Evolutionary conservation across 2,113 vertebrate species (phyloP).

Genomic region (Paralichthys olivaceus): DNA sequence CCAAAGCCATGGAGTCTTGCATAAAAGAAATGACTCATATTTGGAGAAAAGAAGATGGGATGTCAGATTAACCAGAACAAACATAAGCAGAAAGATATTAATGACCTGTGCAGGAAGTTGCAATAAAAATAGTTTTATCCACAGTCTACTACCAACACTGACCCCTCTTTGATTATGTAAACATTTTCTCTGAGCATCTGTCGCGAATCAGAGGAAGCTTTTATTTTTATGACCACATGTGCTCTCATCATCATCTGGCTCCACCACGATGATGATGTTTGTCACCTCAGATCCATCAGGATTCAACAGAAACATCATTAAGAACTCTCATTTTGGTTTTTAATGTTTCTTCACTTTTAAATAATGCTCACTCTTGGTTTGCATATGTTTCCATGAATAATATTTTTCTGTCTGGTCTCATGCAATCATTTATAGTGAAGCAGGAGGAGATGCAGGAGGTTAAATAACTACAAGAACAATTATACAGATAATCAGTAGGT

Average conservation of each 20-base stretch:
- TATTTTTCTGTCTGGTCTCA: too few relatives aligned
- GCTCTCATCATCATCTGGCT: conserved; percentile 36
- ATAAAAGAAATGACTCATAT: conserved; percentile 25
- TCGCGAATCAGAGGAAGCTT: conserved; percentile 48
- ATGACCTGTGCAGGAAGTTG: conserved; percentile 17
- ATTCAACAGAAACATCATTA: not conserved
- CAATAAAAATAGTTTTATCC: conserved; percentile 19
- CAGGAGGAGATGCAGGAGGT: not conserved
- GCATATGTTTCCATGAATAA: not conserved
- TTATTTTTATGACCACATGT: conserved; percentile 40
- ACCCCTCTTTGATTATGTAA: conserved; percentile 19
- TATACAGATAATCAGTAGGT: too few relatives aligned
- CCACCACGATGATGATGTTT: not conserved
- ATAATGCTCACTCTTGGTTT: not conserved
- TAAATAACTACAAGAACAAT: too few relatives aligned
- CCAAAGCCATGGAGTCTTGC: not conserved
- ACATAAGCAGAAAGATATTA: conserved; percentile 24
- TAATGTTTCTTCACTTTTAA: not conserved
- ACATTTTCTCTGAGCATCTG: conserved; percentile 27
- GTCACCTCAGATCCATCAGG: not conserved
- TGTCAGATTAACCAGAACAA: conserved; percentile 23
- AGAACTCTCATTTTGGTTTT: not conserved
- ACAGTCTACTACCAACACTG: not conserved
- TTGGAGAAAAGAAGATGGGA: not conserved
- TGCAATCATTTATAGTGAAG: not conserved